These are phyloP conservation scores for Hapalemur alaotrensis DNA, from an alignment of 2,797 vertebrate species.

Conservation along the genomic window DNA sequence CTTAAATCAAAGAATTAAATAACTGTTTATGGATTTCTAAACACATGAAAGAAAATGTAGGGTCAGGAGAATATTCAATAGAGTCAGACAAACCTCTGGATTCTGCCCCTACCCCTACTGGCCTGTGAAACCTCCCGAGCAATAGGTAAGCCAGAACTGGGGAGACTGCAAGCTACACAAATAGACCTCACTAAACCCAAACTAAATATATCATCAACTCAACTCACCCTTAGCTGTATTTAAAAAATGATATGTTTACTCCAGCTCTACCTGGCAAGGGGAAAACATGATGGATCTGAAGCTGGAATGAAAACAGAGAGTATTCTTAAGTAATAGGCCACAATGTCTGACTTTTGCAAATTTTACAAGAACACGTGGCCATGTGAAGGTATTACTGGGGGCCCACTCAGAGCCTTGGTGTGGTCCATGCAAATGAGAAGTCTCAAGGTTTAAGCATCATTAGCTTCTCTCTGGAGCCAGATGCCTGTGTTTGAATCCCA, in stretches of 20 bases:
- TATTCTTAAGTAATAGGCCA: not conserved
- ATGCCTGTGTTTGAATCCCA: not conserved
- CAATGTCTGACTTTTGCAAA: not conserved
- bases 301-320: not conserved
- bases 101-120: not conserved
- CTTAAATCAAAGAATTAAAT: not conserved
- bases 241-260: not conserved
- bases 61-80: not conserved
- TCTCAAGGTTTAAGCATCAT: not conserved
- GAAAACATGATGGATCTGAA: not conserved
- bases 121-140: not conserved
- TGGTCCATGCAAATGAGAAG: not conserved
- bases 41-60: not conserved
- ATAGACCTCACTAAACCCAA: not conserved
- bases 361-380: not conserved
- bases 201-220: not conserved
- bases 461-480: not conserved
- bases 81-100: not conserved
- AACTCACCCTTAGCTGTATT: not conserved
- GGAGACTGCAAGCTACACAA: not conserved
- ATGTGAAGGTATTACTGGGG: not conserved
- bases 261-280: not conserved
- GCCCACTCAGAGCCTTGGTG: not conserved
- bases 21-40: not conserved
- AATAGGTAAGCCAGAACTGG: not conserved